phyloP scores from a whole-genome alignment of 2,797 vertebrate species.

The Coilia nasus region DNA sequence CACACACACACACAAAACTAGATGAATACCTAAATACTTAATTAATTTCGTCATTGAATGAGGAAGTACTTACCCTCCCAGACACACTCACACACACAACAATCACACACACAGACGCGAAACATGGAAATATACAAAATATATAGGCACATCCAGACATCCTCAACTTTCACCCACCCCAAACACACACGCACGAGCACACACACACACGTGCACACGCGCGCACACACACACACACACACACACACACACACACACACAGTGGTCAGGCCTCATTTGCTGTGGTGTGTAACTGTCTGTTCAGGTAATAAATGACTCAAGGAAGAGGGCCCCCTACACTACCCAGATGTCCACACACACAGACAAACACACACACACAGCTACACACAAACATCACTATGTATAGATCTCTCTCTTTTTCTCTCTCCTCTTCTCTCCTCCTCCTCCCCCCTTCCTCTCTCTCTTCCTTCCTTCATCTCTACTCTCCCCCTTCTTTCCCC shows the following conservation, averaged over 20 bases:
- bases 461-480: no score
- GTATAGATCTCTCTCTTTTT: no score
- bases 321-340: constrained; percentile 60
- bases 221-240: constrained; percentile 49
- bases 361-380: constrained; percentile 11
- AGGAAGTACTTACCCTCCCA: not conserved
- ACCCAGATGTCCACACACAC: constrained; percentile 64
- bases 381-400: not conserved
- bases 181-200: not conserved
- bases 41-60: no score
- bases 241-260: constrained; percentile 58
- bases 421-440: no score
- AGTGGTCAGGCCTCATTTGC: constrained; percentile 72
- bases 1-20: no score
- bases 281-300: constrained; percentile 69
- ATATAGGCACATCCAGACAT: no score
- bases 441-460: no score
- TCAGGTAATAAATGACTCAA: constrained; percentile 66
- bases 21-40: no score
- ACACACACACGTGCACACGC: constrained; percentile 34
- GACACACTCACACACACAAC: not conserved
- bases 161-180: no score
- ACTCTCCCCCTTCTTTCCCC: no score
- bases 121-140: not conserved
- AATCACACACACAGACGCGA: not conserved